phyloP scores from a whole-genome alignment of 2,113 vertebrate species.

The human region GRCh38 chr6:148230501-148231000 shows the following conservation, averaged over 20 bases:
- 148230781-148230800: not conserved
- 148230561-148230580: not conserved
- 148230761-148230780: not conserved
- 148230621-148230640: not conserved
- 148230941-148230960: not conserved
- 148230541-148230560: not conserved
- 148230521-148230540: not conserved
- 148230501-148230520: not conserved
- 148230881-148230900: not conserved
- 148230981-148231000: not conserved
- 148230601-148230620: not conserved
- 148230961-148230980: not conserved
- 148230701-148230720: not conserved
- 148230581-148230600: not conserved
- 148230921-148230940: not conserved
- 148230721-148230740: not conserved
- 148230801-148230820: not conserved
- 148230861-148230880: not conserved
- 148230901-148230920: not conserved
- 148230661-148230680: not conserved
- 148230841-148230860: not conserved
- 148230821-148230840: not conserved
- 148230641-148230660: not conserved
- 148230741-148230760: not conserved
- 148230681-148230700: not conserved